These are phyloP conservation scores for Scatophagus argus DNA, from an alignment of 2,113 vertebrate genomes.

Conservation along the genomic window DNA sequence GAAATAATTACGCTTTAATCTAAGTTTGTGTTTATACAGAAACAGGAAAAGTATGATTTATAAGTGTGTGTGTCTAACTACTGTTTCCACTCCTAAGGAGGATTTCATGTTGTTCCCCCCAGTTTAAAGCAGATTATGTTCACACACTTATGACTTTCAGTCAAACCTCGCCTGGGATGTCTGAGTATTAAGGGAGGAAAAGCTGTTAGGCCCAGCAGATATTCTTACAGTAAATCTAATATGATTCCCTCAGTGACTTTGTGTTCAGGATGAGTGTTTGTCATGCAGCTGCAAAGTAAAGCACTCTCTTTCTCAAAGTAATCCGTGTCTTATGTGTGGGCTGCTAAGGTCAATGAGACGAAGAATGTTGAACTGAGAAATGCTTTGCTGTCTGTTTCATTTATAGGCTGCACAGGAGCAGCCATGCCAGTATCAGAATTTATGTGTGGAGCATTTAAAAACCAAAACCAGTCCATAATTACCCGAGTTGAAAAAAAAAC, in stretches of 20 bases:
- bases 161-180: not conserved
- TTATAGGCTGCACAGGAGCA: conserved; percentile 21
- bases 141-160: not conserved
- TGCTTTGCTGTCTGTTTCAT: conserved; percentile 36
- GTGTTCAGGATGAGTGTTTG: conserved; percentile 22
- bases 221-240: conserved; percentile 11
- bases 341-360: conserved; percentile 19
- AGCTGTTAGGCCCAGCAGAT: not conserved
- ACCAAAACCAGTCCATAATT: not conserved
- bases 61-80: not conserved
- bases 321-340: conserved; percentile 28
- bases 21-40: conserved; percentile 20
- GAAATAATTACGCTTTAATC: conserved; percentile 51
- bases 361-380: conserved; percentile 5
- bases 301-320: conserved; percentile 25
- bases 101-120: not conserved
- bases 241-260: conserved; percentile 38
- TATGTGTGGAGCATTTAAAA: conserved; percentile 5
- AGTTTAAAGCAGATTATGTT: conserved; percentile 14
- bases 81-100: not conserved
- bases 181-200: not conserved
- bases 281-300: conserved; percentile 15
- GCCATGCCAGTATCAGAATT: not conserved
- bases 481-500: not conserved
- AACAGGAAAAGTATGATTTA: conserved; percentile 5